Evolutionary conservation across 1,140 invertebrate genomes (phyloP).

Genomic region (Campoletis sonorensis): DNA sequence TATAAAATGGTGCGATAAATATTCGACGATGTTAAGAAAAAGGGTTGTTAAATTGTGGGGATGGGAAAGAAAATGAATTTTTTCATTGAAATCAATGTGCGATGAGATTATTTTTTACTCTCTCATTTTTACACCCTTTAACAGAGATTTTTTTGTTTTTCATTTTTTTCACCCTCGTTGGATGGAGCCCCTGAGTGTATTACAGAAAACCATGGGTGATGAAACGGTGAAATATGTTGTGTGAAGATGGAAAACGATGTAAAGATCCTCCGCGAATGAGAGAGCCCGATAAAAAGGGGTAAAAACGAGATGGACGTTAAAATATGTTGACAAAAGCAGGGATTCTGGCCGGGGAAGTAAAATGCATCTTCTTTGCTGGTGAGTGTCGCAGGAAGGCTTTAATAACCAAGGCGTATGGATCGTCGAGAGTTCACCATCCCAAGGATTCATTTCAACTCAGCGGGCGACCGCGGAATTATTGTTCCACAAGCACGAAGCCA

Average conservation of each 20-base stretch:
- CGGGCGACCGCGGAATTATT: not conserved
- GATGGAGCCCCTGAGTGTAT: not conserved
- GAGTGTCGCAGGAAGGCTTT: constrained; percentile 16
- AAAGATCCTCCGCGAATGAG: not conserved
- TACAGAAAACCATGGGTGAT: not conserved
- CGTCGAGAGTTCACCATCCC: not conserved
- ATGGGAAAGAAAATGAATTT: not conserved
- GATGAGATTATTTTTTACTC: too few species aligned
- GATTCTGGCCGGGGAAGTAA: not conserved
- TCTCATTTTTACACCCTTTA: not conserved
- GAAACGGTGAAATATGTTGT: constrained; percentile 6
- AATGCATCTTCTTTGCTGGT: constrained; percentile 32
- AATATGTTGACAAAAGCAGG: constrained; percentile 3
- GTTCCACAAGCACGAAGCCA: not conserved
- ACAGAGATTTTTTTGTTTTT: not conserved
- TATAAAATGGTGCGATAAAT: too few species aligned
- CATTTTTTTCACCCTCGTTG: not conserved
- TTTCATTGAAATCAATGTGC: not conserved
- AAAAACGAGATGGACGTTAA: not conserved
- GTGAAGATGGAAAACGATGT: not conserved
- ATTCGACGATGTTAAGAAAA: too few species aligned
- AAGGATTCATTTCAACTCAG: not conserved
- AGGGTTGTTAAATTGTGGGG: too few species aligned
- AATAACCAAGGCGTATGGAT: constrained; percentile 41
- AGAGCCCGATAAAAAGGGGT: too few species aligned